Evolutionary conservation across 2,797 vertebrate genomes (phyloP).

Genomic region (Helicolenus hilgendorfi): DNA sequence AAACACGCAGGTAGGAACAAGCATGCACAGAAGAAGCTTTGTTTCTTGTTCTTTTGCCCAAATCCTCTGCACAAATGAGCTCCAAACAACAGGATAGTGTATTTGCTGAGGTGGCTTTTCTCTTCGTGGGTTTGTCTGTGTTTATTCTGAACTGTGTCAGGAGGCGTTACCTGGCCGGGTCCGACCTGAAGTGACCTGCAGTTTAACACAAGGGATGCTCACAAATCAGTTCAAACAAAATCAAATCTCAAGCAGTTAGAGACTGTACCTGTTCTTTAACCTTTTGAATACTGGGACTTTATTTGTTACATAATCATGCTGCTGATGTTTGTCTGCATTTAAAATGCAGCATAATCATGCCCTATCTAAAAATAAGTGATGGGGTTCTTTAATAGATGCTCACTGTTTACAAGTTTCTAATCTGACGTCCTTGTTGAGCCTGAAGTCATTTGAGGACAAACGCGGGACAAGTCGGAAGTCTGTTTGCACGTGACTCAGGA

Average conservation of each 20-base stretch:
- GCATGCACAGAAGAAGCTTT: conserved; percentile 72
- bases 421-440: neutral
- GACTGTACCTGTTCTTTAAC: neutral
- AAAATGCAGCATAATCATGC: neutral
- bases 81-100: conserved; percentile 26
- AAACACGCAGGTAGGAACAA: conserved; percentile 94
- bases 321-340: neutral
- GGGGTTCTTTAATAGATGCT: neutral
- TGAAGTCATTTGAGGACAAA: conserved; percentile 10
- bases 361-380: conserved; percentile 31
- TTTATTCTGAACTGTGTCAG: conserved; percentile 23
- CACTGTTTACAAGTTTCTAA: neutral
- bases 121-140: conserved; percentile 20
- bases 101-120: conserved; percentile 22
- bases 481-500: neutral
- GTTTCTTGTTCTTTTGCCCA: neutral
- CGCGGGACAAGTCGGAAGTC: neutral
- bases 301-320: neutral
- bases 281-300: neutral
- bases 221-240: neutral
- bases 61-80: neutral
- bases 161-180: neutral
- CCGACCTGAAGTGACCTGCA: conserved; percentile 28
- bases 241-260: neutral
- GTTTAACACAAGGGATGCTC: neutral